Evolutionary conservation across 2,797 vertebrate species (phyloP).

Genomic region (Pseudopleuronectes americanus): DNA sequence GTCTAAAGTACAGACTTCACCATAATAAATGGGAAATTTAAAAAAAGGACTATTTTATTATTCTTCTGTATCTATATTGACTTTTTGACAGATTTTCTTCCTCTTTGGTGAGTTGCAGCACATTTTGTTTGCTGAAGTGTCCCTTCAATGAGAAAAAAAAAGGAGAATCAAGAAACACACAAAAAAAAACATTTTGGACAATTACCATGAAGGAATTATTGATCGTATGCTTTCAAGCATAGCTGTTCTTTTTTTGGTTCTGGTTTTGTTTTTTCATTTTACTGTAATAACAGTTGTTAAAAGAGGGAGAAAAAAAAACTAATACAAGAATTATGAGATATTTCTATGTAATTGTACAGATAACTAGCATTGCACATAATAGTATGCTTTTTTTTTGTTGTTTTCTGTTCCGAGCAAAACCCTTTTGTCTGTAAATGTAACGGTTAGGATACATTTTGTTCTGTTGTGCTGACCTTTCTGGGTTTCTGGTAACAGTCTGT

Average conservation of each 20-base stretch:
- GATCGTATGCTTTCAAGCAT: constrained; percentile 90
- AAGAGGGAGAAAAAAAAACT: constrained; percentile 85
- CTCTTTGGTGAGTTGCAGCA: constrained; percentile 84
- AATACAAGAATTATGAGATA: constrained; percentile 93
- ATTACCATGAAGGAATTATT: constrained; percentile 86
- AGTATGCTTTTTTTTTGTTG: constrained; percentile 90
- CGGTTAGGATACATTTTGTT: constrained; percentile 88
- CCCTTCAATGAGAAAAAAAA: constrained; percentile 71
- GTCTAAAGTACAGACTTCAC: constrained; percentile 70
- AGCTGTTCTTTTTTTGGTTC: constrained; percentile 83
- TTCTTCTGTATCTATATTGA: constrained; percentile 85
- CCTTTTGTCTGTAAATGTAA: constrained; percentile 94
- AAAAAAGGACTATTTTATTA: constrained; percentile 87
- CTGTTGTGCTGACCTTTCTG: constrained; percentile 91
- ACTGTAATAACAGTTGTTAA: constrained; percentile 92
- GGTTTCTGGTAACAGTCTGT: constrained; percentile 86
- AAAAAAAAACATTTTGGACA: constrained; percentile 74
- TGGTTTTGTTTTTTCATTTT: constrained; percentile 80
- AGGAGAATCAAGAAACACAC: constrained; percentile 49
- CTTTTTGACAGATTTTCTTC: constrained; percentile 85
- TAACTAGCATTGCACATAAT: constrained; percentile 98
- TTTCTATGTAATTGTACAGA: constrained; percentile 99
- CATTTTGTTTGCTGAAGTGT: constrained; percentile 85
- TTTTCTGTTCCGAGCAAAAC: constrained; percentile 90
- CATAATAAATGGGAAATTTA: constrained; percentile 62